These are phyloP conservation scores for Argyrosomus japonicus DNA, from an alignment of 2,113 vertebrate genomes.

Conservation along the genomic window DNA sequence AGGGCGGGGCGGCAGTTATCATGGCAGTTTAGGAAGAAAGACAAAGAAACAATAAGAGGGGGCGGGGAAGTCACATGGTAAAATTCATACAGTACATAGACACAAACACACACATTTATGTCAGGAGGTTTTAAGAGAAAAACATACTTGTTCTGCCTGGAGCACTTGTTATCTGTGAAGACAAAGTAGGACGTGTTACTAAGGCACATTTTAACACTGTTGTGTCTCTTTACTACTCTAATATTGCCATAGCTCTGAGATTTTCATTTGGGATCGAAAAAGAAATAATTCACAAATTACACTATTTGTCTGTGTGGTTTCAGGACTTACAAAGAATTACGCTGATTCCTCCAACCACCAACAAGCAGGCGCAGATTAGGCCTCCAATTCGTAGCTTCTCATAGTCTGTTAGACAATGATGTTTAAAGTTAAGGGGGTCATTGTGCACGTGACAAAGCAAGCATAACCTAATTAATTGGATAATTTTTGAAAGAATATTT, in stretches of 20 bases:
- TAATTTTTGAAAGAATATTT: not conserved
- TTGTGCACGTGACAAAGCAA: not conserved
- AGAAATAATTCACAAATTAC: not conserved
- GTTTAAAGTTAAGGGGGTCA: not conserved
- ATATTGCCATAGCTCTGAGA: not conserved
- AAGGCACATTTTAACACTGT: not conserved
- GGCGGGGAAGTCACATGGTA: not conserved
- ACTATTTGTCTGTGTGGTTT: not conserved
- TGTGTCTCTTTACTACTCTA: not conserved
- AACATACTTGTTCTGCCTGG: constrained; percentile 65
- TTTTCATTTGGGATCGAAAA: not conserved
- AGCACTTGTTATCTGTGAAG: constrained; percentile 76
- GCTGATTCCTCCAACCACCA: constrained; percentile 68
- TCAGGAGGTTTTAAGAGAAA: not conserved
- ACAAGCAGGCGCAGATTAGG: constrained; percentile 71
- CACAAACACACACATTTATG: not conserved
- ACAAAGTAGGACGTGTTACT: constrained; percentile 28
- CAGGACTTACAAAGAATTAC: constrained; percentile 79
- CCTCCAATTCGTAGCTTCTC: constrained; percentile 83
- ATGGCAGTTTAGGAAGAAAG: constrained; percentile 9
- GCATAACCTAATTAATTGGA: not conserved
- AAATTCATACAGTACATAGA: not conserved
- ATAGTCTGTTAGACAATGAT: constrained; percentile 76
- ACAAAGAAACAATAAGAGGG: not conserved
- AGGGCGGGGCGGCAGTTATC: constrained; percentile 21